Base-by-base conservation (phyloP, 2,113 vertebrate species). In the Tympanuchus pallidicinctus region DNA sequence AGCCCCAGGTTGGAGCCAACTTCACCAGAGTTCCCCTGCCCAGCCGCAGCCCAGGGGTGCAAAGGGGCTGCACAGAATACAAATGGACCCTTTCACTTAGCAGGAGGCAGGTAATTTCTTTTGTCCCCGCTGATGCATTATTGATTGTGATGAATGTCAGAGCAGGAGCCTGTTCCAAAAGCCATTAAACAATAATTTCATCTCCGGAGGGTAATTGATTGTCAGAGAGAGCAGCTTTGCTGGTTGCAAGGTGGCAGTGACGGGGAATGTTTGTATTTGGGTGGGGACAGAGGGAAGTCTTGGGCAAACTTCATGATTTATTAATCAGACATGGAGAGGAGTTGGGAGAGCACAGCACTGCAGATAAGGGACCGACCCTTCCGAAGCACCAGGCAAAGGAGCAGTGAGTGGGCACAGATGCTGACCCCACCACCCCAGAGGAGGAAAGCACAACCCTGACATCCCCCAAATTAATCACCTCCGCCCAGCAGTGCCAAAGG, bases 161-260 rank as follows among this genome's bases (percentile, higher is more conserved):
- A 97, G 96, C 97, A 94, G 97, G 94, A 98, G 97, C 96, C 97
- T 96, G 97, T 97, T 98, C 97, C 97, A 98, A 97, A 97, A 98
- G 97, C 98, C 97, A 98, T 98, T 98, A 98, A 98, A 98, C 97
- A 98, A 98, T 98, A 98, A 98, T 98, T 98, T 97, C 97, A 98
- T 98, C 98, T 98, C 97, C 88, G 89, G 97, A 98, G 97, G 96
- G 97, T 98, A 98, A 98, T 98, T 98, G 98, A 98, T 98, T 98
- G 98, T 98, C 98, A 98, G 96, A 96, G 94, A 96, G 95, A 95
- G 96, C 94, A 88, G 89, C 73, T 95, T 93, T 94, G 94, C 96
- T 80, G 82, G 90, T 89, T 94, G 82, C 96, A 95, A 97, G 97
- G 95, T 97, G 96, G 94, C 36, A 40, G 94, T 84, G 95, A 96